Conservation (phyloP, 2,888 invertebrate genomes). For the Drosophila mercatorum region DNA sequence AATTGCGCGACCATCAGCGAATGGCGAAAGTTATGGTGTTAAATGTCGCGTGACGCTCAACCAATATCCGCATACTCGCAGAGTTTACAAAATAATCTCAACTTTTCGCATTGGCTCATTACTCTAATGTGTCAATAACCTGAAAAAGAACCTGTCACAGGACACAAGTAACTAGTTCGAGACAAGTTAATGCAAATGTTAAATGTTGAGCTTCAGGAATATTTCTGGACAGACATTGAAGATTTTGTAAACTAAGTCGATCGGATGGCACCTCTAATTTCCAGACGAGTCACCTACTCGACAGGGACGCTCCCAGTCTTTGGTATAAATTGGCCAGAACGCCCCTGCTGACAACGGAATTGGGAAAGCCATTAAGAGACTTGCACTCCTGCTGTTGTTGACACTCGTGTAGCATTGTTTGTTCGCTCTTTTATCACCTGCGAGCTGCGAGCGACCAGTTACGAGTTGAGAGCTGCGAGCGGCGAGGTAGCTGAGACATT, state of each 20-base stretch:
- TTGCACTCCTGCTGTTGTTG: conserved; percentile 46
- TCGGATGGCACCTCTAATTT: too few species aligned
- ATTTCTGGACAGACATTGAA: neutral
- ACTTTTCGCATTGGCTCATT: conserved; percentile 33
- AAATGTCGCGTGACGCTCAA: conserved; percentile 36
- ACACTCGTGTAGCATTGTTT: conserved; percentile 30
- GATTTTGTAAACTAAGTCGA: too few species aligned
- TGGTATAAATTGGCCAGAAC: conserved; percentile 20
- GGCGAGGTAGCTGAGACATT: conserved; percentile 18
- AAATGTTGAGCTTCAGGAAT: neutral
- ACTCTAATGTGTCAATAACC: conserved; percentile 29
- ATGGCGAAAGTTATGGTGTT: conserved; percentile 37
- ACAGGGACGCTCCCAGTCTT: neutral
- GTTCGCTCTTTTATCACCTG: conserved; percentile 54
- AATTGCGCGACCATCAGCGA: neutral
- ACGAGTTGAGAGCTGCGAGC: too few species aligned
- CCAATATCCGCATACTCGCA: conserved; percentile 19
- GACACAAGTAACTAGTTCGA: conserved; percentile 10
- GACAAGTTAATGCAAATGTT: neutral
- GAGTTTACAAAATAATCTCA: conserved; percentile 25
- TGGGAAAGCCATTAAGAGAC: conserved; percentile 54
- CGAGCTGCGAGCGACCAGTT: conserved; percentile 1
- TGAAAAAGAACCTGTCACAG: conserved; percentile 10
- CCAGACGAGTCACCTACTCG: too few species aligned
- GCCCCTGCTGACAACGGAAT: conserved; percentile 42